These are phyloP conservation scores for Cataglyphis albicans DNA, from an alignment of 2,888 invertebrate species.

Conservation along the genomic window DNA sequence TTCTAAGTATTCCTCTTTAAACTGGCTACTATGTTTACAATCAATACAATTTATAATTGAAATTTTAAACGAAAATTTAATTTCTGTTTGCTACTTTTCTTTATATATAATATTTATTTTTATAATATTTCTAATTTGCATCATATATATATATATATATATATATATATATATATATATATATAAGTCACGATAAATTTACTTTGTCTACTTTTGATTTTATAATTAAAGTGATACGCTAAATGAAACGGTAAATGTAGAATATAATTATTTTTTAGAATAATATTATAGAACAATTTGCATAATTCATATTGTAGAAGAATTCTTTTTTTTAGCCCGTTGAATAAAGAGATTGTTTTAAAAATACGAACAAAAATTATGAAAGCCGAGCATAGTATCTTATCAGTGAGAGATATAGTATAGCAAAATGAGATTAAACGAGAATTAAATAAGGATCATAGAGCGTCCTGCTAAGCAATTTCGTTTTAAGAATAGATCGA, in stretches of 20 bases:
- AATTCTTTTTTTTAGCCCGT: neutral
- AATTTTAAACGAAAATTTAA: neutral
- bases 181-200: neutral
- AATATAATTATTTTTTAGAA: neutral
- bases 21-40: neutral
- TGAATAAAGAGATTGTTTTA: neutral
- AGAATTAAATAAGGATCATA: conserved; percentile 3
- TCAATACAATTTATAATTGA: neutral
- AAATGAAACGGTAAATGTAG: neutral
- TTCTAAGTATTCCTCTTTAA: neutral
- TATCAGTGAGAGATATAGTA: conserved; percentile 7
- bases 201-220: conserved; percentile 3
- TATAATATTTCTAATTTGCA: neutral
- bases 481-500: conserved; percentile 46
- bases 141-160: neutral
- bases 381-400: conserved; percentile 18
- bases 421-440: conserved; percentile 33
- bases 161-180: neutral
- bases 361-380: conserved; percentile 18
- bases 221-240: neutral
- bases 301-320: neutral
- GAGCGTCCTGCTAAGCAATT: conserved; percentile 29
- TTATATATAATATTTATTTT: neutral
- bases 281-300: neutral
- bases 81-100: too few relatives aligned